These are phyloP conservation scores for Bubo blakistoni DNA, from an alignment of 2,113 vertebrate species.

Conservation along the genomic window DNA sequence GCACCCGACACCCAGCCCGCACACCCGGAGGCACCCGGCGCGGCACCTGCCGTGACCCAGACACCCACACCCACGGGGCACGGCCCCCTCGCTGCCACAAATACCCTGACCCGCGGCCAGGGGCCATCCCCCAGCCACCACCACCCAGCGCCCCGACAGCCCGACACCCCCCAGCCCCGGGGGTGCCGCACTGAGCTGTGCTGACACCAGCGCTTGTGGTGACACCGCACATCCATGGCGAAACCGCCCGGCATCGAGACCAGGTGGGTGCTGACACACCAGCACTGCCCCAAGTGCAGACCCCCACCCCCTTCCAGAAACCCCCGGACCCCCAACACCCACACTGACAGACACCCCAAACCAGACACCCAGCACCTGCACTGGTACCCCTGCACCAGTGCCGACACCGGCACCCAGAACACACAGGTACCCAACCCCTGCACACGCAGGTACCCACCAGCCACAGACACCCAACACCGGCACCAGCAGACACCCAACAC, in stretches of 20 bases:
- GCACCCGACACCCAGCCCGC: not conserved
- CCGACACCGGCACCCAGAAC: not conserved
- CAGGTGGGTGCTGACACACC: accelerated
- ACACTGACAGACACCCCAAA: not conserved
- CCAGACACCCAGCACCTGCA: not conserved
- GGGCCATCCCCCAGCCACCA: not conserved
- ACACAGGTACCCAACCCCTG: no score
- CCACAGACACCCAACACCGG: not conserved
- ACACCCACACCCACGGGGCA: not conserved
- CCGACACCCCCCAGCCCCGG: no score
- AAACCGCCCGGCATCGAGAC: not conserved
- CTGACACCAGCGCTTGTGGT: not conserved
- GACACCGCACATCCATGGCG: accelerated
- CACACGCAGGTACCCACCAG: no score
- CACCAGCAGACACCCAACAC: not conserved
- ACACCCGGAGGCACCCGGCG: not conserved
- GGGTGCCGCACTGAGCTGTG: not conserved
- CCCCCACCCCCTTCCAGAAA: not conserved
- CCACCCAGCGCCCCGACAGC: no score
- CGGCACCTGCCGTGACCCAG: not conserved
- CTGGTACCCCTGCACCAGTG: not conserved
- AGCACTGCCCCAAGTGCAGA: not conserved
- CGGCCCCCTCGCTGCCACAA: not conserved
- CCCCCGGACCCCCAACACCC: not conserved
- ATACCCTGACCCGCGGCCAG: not conserved